A percentile compares a stretch with the other conserved stretches of the same genome.
Evolutionary conservation across 1,140 invertebrate species (phyloP).

Genomic region (Drosophila jambulina): DNA sequence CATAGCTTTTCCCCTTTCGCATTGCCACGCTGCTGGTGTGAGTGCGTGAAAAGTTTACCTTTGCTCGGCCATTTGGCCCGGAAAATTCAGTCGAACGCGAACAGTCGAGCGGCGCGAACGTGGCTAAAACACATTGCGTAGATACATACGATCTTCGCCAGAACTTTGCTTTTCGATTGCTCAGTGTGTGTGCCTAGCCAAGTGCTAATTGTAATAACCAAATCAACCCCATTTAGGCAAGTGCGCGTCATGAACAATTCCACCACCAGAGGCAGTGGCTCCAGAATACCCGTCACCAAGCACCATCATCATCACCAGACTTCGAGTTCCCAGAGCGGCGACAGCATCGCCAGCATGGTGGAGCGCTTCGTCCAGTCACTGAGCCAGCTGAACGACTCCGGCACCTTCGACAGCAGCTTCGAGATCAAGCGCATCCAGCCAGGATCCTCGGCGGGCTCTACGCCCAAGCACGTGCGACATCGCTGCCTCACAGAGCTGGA

Average conservation of each 20-base stretch:
- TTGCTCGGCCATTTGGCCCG: conserved; percentile 43
- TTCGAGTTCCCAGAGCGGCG: conserved; percentile 13
- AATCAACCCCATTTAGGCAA: conserved; percentile 38
- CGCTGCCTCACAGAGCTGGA: conserved; percentile 78
- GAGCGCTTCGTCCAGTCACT: conserved; percentile 78
- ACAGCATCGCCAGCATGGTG: conserved; percentile 68
- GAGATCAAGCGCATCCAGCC: conserved; percentile 76
- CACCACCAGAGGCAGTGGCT: conserved; percentile 11
- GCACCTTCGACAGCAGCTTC: conserved; percentile 81
- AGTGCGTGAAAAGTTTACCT: conserved; percentile 67
- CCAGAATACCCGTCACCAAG: conserved; percentile 23
- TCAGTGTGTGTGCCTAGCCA: conserved; percentile 1
- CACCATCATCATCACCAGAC: neutral
- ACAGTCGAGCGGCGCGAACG: conserved; percentile 55
- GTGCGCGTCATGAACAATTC: conserved; percentile 65
- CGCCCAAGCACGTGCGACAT: conserved; percentile 40
- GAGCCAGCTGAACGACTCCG: conserved; percentile 78
- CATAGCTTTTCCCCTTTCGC: conserved; percentile 32
- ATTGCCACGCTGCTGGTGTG: conserved; percentile 11
- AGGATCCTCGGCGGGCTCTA: conserved; percentile 20
- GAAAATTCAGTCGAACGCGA: conserved; percentile 71
- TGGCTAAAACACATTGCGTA: conserved; percentile 15
- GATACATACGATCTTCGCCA: conserved; percentile 8
- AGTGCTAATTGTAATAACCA: conserved; percentile 17
- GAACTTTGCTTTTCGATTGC: conserved; percentile 66